phyloP scores from a whole-genome alignment of 2,797 vertebrate genomes.

The Enteromius argenteus region DNA sequence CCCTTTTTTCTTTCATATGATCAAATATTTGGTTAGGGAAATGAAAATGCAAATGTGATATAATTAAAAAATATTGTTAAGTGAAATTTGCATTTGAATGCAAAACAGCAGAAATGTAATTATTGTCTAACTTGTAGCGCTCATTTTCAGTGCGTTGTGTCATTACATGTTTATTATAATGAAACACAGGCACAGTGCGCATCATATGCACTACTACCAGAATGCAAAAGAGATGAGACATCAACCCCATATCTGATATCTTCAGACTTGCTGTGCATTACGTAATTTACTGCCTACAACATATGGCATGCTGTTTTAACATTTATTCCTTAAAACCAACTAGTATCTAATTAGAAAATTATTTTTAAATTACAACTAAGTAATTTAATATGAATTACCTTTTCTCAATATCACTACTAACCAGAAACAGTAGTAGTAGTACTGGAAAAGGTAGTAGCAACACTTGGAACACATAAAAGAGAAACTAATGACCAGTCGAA shows the following conservation, averaged over 20 bases:
- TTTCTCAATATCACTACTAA: background rate
- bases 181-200: background rate
- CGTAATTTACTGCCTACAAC: slow-evolving; percentile 71
- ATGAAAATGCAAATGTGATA: background rate
- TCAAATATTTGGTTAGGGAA: background rate
- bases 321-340: slow-evolving; percentile 36
- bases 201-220: background rate
- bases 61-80: background rate
- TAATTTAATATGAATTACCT: background rate
- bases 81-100: background rate
- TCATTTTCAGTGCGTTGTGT: background rate
- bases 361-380: background rate
- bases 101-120: background rate
- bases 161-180: background rate
- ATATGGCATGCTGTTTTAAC: slow-evolving; percentile 64
- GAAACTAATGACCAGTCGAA: background rate
- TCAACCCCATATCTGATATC: background rate
- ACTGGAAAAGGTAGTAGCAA: background rate
- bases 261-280: slow-evolving; percentile 67
- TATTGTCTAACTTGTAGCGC: background rate
- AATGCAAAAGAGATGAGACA: slow-evolving; percentile 9
- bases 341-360: background rate
- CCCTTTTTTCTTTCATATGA: background rate
- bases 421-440: background rate
- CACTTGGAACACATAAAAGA: background rate